Conservation (phyloP, 2,888 invertebrate genomes). For the Tetropium fuscum region DNA sequence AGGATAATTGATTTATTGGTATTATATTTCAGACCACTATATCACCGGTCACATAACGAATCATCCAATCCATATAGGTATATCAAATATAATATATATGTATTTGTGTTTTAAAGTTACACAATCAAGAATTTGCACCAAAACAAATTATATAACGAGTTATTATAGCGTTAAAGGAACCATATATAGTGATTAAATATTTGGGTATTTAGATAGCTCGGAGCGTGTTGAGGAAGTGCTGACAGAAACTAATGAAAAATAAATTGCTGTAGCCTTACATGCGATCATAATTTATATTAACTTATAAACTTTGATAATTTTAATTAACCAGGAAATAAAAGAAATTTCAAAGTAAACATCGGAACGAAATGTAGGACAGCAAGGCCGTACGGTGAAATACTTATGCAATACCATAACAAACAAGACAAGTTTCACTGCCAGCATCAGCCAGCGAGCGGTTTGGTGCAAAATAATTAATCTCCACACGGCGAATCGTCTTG, state of each 20-base stretch:
- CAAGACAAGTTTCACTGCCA: constrained; percentile 18
- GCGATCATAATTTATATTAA: neutral
- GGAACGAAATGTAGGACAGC: constrained; percentile 22
- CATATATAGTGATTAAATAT: neutral
- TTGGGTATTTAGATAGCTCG: neutral
- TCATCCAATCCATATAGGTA: neutral
- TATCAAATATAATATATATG: too few species aligned
- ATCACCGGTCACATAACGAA: neutral
- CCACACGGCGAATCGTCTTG: too few species aligned
- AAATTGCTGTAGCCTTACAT: neutral
- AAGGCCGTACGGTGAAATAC: constrained; percentile 18
- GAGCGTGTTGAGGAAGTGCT: neutral
- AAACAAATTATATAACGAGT: neutral
- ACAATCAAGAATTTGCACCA: neutral
- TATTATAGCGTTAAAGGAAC: neutral
- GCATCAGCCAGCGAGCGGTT: constrained; percentile 1
- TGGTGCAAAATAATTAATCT: too few species aligned
- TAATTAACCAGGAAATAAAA: constrained; percentile 18
- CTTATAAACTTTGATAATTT: too few species aligned
- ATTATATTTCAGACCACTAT: neutral
- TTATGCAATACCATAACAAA: constrained; percentile 23
- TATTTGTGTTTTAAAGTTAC: too few species aligned
- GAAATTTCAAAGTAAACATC: constrained; percentile 21
- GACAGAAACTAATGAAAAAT: neutral
- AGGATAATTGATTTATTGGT: too few species aligned